Evolutionary conservation across 2,797 vertebrate genomes (phyloP).

Genomic region (Melopsittacus undulatus): DNA sequence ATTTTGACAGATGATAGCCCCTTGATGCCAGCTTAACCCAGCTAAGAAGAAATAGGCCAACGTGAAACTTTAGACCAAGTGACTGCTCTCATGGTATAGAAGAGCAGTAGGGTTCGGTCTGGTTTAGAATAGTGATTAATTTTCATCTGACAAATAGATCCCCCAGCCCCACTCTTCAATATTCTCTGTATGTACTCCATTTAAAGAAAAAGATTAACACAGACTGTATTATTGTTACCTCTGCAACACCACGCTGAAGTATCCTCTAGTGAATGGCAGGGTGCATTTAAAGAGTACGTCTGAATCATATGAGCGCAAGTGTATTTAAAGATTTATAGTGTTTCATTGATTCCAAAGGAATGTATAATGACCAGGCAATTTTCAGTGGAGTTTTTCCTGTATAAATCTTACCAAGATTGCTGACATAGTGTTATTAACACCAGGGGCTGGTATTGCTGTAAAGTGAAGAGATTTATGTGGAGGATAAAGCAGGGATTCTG

Average conservation of each 20-base stretch:
- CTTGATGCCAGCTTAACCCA: slow-evolving; percentile 73
- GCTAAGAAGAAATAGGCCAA: slow-evolving; percentile 75
- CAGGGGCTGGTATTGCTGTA: not conserved
- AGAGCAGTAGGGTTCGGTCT: not conserved
- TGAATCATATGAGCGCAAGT: not conserved
- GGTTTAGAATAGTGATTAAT: slow-evolving; percentile 33
- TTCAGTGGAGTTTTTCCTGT: not conserved
- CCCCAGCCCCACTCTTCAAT: not conserved
- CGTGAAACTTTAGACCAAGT: slow-evolving; percentile 72
- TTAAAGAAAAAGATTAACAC: not conserved
- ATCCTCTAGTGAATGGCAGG: slow-evolving; percentile 12
- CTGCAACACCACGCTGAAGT: not conserved
- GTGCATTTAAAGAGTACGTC: not conserved
- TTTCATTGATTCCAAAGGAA: slow-evolving; percentile 49
- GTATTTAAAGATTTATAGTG: slow-evolving; percentile 6
- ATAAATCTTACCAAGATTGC: slow-evolving; percentile 24
- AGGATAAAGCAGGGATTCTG: slow-evolving; percentile 30
- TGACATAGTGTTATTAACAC: slow-evolving; percentile 46
- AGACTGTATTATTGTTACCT: not conserved
- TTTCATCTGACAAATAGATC: slow-evolving; percentile 44
- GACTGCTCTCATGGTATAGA: slow-evolving; percentile 45
- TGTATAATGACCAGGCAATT: slow-evolving; percentile 30
- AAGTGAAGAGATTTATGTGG: slow-evolving; percentile 47
- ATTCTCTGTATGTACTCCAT: not conserved
- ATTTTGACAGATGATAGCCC: slow-evolving; percentile 81